Conservation (phyloP, 2,113 vertebrate genomes). For the Neolamprologus kungweensis region DNA sequence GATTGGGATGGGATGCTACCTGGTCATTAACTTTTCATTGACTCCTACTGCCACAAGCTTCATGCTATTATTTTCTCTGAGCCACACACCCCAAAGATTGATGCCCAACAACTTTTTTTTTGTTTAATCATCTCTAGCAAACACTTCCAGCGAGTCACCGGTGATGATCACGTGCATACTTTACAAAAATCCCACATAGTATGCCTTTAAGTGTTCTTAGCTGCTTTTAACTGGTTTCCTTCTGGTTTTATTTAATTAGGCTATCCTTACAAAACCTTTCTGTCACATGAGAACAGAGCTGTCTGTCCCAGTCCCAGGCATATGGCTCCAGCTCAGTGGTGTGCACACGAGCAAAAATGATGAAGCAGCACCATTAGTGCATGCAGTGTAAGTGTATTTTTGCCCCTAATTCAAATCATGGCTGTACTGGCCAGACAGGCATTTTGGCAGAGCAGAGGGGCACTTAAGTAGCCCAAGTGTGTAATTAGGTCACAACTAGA, state of each 20-base stretch:
- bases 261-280: neutral
- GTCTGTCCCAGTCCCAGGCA: neutral
- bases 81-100: neutral
- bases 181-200: neutral
- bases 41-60: neutral
- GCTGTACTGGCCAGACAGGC: neutral
- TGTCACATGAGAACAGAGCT: neutral
- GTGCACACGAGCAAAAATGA: neutral
- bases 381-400: neutral
- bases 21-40: neutral
- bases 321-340: neutral
- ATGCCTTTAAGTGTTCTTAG: neutral
- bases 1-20: neutral
- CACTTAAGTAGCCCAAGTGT: neutral
- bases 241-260: neutral
- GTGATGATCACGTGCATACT: rapidly evolving
- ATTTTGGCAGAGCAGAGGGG: neutral
- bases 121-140: neutral
- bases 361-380: neutral
- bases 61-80: neutral
- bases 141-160: neutral
- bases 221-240: neutral
- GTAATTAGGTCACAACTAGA: neutral
- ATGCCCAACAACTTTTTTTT: neutral
- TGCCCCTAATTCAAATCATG: neutral